phyloP scores from a whole-genome alignment of 2,113 vertebrate species.

The Myotis lucifugus region DNA sequence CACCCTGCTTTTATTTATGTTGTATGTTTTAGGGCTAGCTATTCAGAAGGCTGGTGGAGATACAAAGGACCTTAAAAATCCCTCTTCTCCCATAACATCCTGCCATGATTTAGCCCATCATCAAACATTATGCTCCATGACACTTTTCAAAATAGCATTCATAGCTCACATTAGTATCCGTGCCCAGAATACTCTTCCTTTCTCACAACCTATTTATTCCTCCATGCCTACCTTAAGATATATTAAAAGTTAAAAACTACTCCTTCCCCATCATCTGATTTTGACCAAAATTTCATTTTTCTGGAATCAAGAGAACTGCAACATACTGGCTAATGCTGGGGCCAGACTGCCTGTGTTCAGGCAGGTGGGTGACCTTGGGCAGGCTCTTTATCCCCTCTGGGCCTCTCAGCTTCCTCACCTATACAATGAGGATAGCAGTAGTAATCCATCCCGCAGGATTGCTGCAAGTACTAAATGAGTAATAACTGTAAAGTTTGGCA shows the following conservation, averaged over 20 bases:
- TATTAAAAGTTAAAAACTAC: background rate
- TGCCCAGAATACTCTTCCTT: background rate
- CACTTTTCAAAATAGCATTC: background rate
- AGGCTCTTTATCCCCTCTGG: background rate
- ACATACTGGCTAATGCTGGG: background rate
- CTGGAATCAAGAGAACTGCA: background rate
- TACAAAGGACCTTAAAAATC: background rate
- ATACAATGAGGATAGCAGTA: background rate
- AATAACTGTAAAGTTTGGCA: background rate
- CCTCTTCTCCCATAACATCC: background rate
- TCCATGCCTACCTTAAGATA: background rate
- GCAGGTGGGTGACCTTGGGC: background rate
- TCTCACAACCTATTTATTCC: background rate
- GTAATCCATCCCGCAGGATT: background rate
- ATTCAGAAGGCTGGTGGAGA: background rate
- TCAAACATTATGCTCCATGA: background rate
- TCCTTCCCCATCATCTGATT: background rate
- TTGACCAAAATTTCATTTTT: background rate
- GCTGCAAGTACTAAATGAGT: background rate
- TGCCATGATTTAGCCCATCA: background rate
- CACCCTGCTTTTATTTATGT: background rate
- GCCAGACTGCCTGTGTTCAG: background rate
- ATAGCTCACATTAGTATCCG: background rate
- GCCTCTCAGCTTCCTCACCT: background rate
- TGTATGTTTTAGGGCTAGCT: background rate